Conservation (phyloP, 2,888 invertebrate genomes). For the Spicauda simplicius region DNA sequence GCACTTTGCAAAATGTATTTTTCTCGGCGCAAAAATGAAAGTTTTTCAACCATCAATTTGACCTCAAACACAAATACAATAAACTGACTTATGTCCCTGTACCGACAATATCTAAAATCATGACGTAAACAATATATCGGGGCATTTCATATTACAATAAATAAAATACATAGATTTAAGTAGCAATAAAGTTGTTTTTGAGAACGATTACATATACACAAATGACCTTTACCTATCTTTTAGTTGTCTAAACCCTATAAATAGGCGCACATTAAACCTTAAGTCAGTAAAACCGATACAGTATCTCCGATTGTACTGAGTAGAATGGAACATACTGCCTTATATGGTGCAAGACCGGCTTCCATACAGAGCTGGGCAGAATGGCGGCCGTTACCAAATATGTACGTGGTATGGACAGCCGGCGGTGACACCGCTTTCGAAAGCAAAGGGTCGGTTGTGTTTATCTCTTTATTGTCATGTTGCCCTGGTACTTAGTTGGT, state of each 20-base stretch:
- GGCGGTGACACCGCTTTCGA: slow-evolving; percentile 33
- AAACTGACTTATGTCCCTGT: too few species aligned
- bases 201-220: background rate
- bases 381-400: slow-evolving; percentile 66
- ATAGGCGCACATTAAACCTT: slow-evolving; percentile 16
- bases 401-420: slow-evolving; percentile 47
- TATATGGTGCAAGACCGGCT: slow-evolving; percentile 54
- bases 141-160: too few species aligned
- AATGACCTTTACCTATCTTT: slow-evolving; percentile 27
- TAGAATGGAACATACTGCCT: slow-evolving; percentile 53
- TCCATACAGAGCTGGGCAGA: slow-evolving; percentile 59
- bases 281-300: slow-evolving; percentile 16
- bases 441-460: slow-evolving; percentile 22
- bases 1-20: too few species aligned
- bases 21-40: too few species aligned
- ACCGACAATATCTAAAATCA: too few species aligned
- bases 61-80: too few species aligned
- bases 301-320: slow-evolving; percentile 35
- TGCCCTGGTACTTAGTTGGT: slow-evolving; percentile 27
- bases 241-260: slow-evolving; percentile 20
- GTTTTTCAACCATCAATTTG: too few species aligned
- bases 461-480: slow-evolving; percentile 36
- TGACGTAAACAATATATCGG: too few species aligned
- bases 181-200: background rate
- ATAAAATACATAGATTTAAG: background rate